These are phyloP conservation scores for Idris sp. DNA, from an alignment of 1,140 invertebrate genomes.

Conservation along the genomic window DNA sequence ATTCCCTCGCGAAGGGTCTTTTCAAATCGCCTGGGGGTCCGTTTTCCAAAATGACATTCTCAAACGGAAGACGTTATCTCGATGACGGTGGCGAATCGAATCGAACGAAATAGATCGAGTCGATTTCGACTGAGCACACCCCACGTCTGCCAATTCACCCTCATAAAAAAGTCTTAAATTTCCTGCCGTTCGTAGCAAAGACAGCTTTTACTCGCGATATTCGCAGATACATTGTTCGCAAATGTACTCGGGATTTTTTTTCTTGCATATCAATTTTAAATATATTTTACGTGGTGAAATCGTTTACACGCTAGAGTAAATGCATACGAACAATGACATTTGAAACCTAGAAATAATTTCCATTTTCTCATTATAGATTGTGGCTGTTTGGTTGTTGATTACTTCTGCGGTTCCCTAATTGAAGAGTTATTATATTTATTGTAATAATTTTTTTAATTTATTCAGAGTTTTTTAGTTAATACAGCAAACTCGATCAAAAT, in stretches of 20 bases:
- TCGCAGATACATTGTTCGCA: slow-evolving; percentile 31
- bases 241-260: slow-evolving; percentile 27
- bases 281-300: slow-evolving; percentile 34
- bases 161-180: slow-evolving; percentile 59
- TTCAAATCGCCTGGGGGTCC: slow-evolving; percentile 59
- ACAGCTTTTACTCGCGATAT: slow-evolving; percentile 44
- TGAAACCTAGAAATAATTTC: slow-evolving; percentile 41
- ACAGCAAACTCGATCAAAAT: no score
- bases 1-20: slow-evolving; percentile 44
- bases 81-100: slow-evolving; percentile 48
- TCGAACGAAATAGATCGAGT: slow-evolving; percentile 57
- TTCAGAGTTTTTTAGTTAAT: no score
- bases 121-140: slow-evolving; percentile 32
- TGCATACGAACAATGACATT: slow-evolving; percentile 34
- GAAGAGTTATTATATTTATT: no score
- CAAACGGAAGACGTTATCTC: slow-evolving; percentile 56
- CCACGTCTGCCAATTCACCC: slow-evolving; percentile 60
- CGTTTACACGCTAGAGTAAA: slow-evolving; percentile 33
- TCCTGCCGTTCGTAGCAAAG: slow-evolving; percentile 53
- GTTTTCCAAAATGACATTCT: slow-evolving; percentile 64
- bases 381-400: no score
- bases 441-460: no score
- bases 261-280: slow-evolving; percentile 17
- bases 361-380: no score
- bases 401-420: no score